Evolutionary conservation across 2,888 invertebrate genomes (phyloP), one percentile per base, ranked within the genome.

Genomic region (Diloba caeruleocephala): DNA sequence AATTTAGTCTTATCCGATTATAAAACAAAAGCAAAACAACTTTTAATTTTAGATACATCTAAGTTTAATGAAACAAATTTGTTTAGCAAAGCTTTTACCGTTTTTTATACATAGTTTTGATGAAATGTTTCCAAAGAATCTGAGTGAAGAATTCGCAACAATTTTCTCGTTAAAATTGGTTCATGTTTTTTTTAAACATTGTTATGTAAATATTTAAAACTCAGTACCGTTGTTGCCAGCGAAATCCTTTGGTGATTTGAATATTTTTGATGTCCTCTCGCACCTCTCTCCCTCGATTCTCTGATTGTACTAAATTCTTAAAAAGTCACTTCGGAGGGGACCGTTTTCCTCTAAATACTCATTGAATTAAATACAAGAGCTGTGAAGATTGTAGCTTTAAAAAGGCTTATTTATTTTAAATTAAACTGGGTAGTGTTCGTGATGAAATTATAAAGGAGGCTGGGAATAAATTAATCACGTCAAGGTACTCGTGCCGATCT

Each of bases 401-500:
- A 66, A 44, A 37, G 37, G 23, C 38, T 55, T 71, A 63, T 60
- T 65, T 70, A 74, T 58, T 74, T 76, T 65, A 61, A 69, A 71
- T 73, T 57, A 64, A 74, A 69, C 53, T 51, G 63, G 56, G 51
- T 57, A 45, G 48, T 46, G 59, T 71, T 62, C 67, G 61, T 58
- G 64, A 70, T 63, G 46, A 57, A 65, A 59, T 62, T 61, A 61
- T 69, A 51, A 65, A 60, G 36, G 54, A 61, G 49, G 50, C 46
- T 33, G 37, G 15, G 50, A 66, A 69, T 65, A 64, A 73, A 66
- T 71, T 68, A 71, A 75, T 75, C 56, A 61, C 63, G 51, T 56
- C 53, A 46, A 52, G 49, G 37, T 56, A 55, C 48, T 55, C 52
- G 48, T 59, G 45, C 15, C 51, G 53, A 38, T 69, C 56, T 36